Percentiles rank a stretch among this genome's conserved stretches.
Evolutionary conservation across 2,888 invertebrate genomes (phyloP).

Genomic region (Drosophila eohydei): DNA sequence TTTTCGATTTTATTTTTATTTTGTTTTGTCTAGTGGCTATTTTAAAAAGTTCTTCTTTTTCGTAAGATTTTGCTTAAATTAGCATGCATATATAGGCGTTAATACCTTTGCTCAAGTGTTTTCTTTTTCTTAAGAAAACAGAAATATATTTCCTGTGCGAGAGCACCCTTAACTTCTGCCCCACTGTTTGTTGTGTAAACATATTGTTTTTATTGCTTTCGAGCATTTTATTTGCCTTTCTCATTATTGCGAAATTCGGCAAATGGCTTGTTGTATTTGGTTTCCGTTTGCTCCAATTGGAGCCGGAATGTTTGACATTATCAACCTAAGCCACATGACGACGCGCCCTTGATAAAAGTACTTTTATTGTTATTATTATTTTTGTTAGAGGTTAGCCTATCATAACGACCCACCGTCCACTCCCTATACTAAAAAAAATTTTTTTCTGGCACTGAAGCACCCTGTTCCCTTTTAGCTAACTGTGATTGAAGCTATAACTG

Average conservation of each 20-base stretch:
- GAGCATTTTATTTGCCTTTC: conserved; percentile 43
- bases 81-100: conserved; percentile 48
- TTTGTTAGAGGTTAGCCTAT: conserved; percentile 48
- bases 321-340: conserved; percentile 49
- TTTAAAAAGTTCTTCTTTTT: conserved; percentile 29
- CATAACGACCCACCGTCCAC: conserved; percentile 3
- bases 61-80: conserved; percentile 56
- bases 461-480: conserved; percentile 9
- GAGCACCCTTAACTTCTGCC: background rate
- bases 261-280: conserved; percentile 20
- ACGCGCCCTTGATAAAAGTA: conserved; percentile 40
- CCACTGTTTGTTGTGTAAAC: conserved; percentile 70
- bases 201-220: conserved; percentile 39
- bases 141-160: conserved; percentile 34
- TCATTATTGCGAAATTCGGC: conserved; percentile 49
- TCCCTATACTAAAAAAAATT: too few relatives aligned
- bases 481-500: conserved; percentile 18
- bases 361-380: background rate
- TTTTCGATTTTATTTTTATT: conserved; percentile 7
- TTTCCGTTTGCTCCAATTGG: conserved; percentile 31
- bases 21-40: conserved; percentile 35
- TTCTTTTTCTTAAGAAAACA: conserved; percentile 7
- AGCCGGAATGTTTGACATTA: conserved; percentile 23
- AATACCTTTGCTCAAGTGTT: conserved; percentile 47
- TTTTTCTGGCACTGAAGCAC: background rate